phyloP scores from a whole-genome alignment of 1,140 invertebrate genomes.

The Aleiodes sp. region DNA sequence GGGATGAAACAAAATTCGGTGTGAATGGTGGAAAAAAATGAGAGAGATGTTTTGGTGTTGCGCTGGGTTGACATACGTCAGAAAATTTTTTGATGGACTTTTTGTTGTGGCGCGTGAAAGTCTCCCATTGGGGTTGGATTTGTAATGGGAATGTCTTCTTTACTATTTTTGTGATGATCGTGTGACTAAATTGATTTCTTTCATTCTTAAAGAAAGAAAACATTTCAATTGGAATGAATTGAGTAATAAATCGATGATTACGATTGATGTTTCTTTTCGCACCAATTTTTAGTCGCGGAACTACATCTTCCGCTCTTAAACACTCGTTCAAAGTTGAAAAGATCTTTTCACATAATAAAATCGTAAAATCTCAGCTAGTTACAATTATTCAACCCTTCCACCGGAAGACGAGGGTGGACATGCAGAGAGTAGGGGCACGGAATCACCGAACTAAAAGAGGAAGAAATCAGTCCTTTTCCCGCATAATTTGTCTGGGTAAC shows the following conservation, averaged over 20 bases:
- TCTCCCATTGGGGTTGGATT: not conserved
- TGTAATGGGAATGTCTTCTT: not conserved
- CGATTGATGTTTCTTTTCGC: no score
- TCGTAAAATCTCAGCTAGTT: constrained; percentile 48
- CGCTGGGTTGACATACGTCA: constrained; percentile 1
- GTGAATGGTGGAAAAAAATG: no score
- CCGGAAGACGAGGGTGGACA: not conserved
- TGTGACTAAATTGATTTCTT: not conserved
- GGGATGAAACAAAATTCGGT: constrained; percentile 11
- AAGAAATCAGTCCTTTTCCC: not conserved
- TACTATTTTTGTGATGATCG: not conserved
- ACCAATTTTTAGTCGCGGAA: no score
- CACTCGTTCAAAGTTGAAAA: not conserved
- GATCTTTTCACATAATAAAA: not conserved
- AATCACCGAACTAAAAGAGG: not conserved
- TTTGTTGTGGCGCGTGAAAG: not conserved
- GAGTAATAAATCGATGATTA: no score
- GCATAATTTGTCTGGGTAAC: constrained; percentile 50
- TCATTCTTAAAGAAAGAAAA: no score
- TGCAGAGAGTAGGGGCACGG: not conserved
- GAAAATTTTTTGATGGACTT: not conserved
- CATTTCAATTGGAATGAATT: no score
- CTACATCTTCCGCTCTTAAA: no score
- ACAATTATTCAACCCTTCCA: constrained; percentile 56
- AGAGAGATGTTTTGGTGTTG: not conserved